These are phyloP conservation scores for Phytoseiulus persimilis DNA, from an alignment of 2,888 invertebrate species.

Conservation along the genomic window DNA sequence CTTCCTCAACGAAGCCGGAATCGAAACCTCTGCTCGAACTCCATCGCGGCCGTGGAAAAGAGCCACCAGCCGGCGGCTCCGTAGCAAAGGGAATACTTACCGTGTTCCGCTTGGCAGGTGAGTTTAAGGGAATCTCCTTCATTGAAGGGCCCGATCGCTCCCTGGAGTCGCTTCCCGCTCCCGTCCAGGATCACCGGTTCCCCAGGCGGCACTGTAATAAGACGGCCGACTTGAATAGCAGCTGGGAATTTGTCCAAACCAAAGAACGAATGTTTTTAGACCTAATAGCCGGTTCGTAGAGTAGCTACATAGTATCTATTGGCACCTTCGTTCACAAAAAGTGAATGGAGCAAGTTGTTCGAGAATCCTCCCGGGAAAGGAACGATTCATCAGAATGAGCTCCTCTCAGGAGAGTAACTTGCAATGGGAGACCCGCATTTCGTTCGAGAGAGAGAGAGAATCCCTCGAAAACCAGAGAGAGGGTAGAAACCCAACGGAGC, in stretches of 20 bases:
- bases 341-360: too few relatives aligned
- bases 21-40: not conserved
- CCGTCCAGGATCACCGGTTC: slow-evolving; percentile 42
- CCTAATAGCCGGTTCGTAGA: not conserved
- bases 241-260: not conserved
- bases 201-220: slow-evolving; percentile 43
- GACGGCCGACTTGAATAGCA: not conserved
- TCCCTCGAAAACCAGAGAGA: too few relatives aligned
- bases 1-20: not conserved
- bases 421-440: too few relatives aligned
- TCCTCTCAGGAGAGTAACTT: too few relatives aligned
- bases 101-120: slow-evolving; percentile 44
- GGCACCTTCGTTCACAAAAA: too few relatives aligned
- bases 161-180: slow-evolving; percentile 42
- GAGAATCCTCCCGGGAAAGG: too few relatives aligned
- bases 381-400: too few relatives aligned
- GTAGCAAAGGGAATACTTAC: slow-evolving; percentile 9
- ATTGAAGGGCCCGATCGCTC: slow-evolving; percentile 47
- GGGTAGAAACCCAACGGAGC: too few relatives aligned
- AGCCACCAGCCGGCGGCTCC: not conserved
- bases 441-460: too few relatives aligned
- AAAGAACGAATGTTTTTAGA: not conserved
- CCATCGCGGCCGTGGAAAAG: not conserved
- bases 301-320: not conserved
- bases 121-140: slow-evolving; percentile 48